Base-by-base conservation (phyloP, 2,888 invertebrate species). In the Drosophila nr. fundita region DNA sequence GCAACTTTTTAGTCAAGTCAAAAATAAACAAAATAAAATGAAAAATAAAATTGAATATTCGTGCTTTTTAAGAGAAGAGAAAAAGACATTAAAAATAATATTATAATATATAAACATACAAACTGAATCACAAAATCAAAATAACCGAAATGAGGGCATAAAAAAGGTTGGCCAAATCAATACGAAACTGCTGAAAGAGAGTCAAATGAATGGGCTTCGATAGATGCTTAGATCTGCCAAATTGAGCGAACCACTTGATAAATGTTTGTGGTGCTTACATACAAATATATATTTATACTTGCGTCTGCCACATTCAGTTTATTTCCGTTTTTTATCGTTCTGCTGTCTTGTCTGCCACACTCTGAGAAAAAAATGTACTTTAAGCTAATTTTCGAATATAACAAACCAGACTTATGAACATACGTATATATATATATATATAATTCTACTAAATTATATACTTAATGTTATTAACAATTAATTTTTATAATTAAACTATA, bases 231-330 rank as follows among this genome's bases (percentile, higher is more conserved):
- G 72, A 80, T 73, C 76, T 79, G 64, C 60, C 69, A 79, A 79
- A 79, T 79, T 80, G 78, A 77, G 81, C 73, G 80, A 80, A 76
- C 74, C 72, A 70, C 78, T 74, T 87, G 72, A 74, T 83, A 80
- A 82, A 77, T 83, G 77, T 60, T 74, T 70, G 66, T 62, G 67
- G 66, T 72, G 66, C 80, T 63, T 76, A 32, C 32, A 32, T 11
- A 32, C 72, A 66, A 72, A 78, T 63, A 68, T 40, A 68, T 76
- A 76, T 80, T 67, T 66, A 68, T 80, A 80, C 76, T 62, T 71
- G 57, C 71, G 68, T 71, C 61, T 58, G 38, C 58, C 62, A 59
- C 13, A 27, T 38, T 18, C 11, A 21, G 36, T 54, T 55, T 70
- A 62, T 57, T 67, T 42, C 32, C 7, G 18, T 29, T 13, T 36